phyloP scores from a whole-genome alignment of 2,797 vertebrate genomes.

The Parambassis ranga region DNA sequence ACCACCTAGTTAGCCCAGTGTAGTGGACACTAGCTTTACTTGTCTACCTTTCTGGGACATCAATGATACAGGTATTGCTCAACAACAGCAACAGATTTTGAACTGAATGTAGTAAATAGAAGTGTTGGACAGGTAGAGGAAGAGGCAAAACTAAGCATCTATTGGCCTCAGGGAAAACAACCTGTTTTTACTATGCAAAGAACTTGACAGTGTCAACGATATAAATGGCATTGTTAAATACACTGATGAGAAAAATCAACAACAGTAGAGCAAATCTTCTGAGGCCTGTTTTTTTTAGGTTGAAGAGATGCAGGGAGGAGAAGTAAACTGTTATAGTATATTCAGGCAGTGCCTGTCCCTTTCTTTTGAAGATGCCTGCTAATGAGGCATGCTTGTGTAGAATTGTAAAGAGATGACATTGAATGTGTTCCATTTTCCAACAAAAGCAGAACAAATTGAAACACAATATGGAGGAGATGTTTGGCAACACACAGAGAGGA shows the following conservation, averaged over 20 bases:
- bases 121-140: neutral
- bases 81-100: too few relatives aligned
- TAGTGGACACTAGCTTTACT: too few relatives aligned
- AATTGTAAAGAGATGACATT: conserved; percentile 49
- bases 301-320: conserved; percentile 13
- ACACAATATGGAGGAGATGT: conserved; percentile 35
- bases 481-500: conserved; percentile 23
- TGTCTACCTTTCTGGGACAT: too few relatives aligned
- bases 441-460: conserved; percentile 60
- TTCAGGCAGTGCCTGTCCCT: conserved; percentile 32
- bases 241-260: conserved; percentile 12
- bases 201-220: conserved; percentile 26
- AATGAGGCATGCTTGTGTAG: conserved; percentile 48
- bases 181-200: conserved; percentile 9
- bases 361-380: conserved; percentile 53
- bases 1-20: too few relatives aligned
- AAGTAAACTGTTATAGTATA: conserved; percentile 23
- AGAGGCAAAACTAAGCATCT: conserved; percentile 3
- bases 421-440: conserved; percentile 47
- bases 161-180: conserved; percentile 1
- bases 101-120: conserved; percentile 9
- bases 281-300: conserved; percentile 23
- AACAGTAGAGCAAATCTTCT: conserved; percentile 14
- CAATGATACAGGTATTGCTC: too few relatives aligned
- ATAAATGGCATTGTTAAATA: conserved; percentile 16